Base-by-base conservation (phyloP, 2,797 vertebrate genomes). In the Ambastaia sidthimunki region DNA sequence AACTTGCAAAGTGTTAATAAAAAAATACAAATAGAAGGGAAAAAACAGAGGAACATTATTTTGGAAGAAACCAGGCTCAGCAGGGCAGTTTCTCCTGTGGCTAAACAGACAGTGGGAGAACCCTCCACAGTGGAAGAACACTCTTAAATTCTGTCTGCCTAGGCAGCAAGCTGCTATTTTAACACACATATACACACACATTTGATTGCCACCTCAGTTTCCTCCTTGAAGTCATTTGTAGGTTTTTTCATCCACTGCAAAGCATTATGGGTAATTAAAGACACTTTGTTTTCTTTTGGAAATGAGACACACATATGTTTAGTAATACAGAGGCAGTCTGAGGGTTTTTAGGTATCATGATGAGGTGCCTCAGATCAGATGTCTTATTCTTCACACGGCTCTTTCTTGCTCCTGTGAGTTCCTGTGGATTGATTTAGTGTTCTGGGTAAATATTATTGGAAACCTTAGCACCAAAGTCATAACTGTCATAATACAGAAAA, bases 321-420 rank as follows among this genome's bases (percentile, higher is more conserved):
- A 9, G 7, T 73, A 66, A 63, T 59, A 57, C n/a, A 37, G 19
- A 50, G 54, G 62, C 54, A 65, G 41, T 75, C 70, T 10, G 50
- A 75, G 48, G 15, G 21, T 62, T 73, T 80, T 73, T 54, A 50
- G 69, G 47, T 31, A 21, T 28, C 31, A 19, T 67, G 55, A 71
- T 57, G 57, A 66, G 80, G 13, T 74, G 59, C 48, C n/a, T n/a
- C n/a, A 2, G 59, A n/a, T 72, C 50, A 71, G 21, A 65, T 59
- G 71, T 55, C 69, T 62, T 13, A 63, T 18, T 19, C 44, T 82
- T 74, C 57, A 59, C 70, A 79, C n/a, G 59, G 23, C 68, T 37
- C 52, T 10, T 10, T 44, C 41, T 44, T 44, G 41, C 41, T n/a
- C 66, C 57, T 81, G 25, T 50, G 41, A 44, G 41, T 44, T 5